These are phyloP conservation scores for Watsonalla cultraria DNA, from an alignment of 2,888 invertebrate species.

Conservation along the genomic window DNA sequence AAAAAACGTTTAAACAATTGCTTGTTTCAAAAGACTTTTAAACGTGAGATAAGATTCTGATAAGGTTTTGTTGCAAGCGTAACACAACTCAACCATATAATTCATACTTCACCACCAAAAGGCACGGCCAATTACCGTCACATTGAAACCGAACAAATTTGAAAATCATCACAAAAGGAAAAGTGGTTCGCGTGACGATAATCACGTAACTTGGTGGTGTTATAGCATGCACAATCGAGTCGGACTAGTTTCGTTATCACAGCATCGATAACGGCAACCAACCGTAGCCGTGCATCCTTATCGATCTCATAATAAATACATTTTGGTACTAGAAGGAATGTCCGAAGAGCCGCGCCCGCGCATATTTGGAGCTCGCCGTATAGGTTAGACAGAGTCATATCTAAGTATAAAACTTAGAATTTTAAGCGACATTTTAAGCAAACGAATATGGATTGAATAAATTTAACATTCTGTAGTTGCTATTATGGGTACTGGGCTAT, in stretches of 20 bases:
- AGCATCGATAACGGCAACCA: constrained; percentile 41
- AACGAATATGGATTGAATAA: too few species aligned
- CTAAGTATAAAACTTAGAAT: too few species aligned
- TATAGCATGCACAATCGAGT: constrained; percentile 36
- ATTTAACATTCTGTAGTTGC: too few species aligned
- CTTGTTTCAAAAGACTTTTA: too few species aligned
- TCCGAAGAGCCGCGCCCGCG: constrained; percentile 15
- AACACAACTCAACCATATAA: background rate
- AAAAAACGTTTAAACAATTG: too few species aligned
- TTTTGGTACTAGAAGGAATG: background rate
- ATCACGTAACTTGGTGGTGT: constrained; percentile 46
- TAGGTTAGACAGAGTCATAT: background rate
- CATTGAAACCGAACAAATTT: constrained; percentile 43
- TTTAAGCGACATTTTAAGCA: too few species aligned
- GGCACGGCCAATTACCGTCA: constrained; percentile 32
- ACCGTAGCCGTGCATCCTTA: constrained; percentile 20
- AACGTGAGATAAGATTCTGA: too few species aligned
- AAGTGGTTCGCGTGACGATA: constrained; percentile 48
- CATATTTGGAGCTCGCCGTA: background rate
- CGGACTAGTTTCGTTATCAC: constrained; percentile 48
- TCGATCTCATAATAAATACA: constrained; percentile 16
- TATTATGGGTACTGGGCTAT: too few species aligned
- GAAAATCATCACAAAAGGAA: constrained; percentile 43
- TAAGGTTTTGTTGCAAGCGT: too few species aligned
- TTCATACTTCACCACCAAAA: constrained; percentile 24